These are phyloP conservation scores for Panagrolaimus sp. DNA, from an alignment of 1,140 invertebrate genomes.

Conservation along the genomic window DNA sequence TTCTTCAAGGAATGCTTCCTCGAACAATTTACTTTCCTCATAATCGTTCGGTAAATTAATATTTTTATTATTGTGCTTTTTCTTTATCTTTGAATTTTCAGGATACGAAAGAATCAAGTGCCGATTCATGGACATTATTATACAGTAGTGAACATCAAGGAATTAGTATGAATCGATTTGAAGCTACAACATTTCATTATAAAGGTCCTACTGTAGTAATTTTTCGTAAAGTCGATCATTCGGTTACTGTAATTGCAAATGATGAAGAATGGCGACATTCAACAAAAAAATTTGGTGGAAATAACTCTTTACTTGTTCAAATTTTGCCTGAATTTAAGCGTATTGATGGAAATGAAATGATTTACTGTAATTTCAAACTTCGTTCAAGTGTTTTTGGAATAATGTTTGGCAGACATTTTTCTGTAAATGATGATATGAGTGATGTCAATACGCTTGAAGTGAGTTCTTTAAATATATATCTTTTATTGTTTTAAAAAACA, in stretches of 20 bases:
- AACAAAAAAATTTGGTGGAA: conserved; percentile 37
- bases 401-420: conserved; percentile 23
- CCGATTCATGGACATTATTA: background rate
- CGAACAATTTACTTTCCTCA: conserved; percentile 35
- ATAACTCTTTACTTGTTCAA: conserved; percentile 31
- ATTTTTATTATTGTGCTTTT: background rate
- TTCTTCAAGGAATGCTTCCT: conserved; percentile 28
- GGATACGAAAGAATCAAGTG: background rate
- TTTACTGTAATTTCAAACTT: conserved; percentile 40
- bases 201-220: conserved; percentile 35
- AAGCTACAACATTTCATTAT: conserved; percentile 34
- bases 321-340: conserved; percentile 31
- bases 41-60: conserved; percentile 6
- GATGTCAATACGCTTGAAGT: conserved; percentile 8
- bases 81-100: background rate
- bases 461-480: conserved; percentile 15
- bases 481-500: conserved; percentile 19
- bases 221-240: conserved; percentile 21
- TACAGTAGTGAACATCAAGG: conserved; percentile 5
- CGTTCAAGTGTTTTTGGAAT: conserved; percentile 29
- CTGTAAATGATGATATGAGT: conserved; percentile 27
- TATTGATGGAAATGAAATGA: conserved; percentile 26
- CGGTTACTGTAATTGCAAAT: conserved; percentile 34
- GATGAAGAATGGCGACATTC: conserved; percentile 44
- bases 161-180: conserved; percentile 35